Percentiles rank a stretch among this genome's conserved stretches.
phyloP scores from a whole-genome alignment of 2,797 vertebrate genomes.

The Eremophila alpestris region DNA sequence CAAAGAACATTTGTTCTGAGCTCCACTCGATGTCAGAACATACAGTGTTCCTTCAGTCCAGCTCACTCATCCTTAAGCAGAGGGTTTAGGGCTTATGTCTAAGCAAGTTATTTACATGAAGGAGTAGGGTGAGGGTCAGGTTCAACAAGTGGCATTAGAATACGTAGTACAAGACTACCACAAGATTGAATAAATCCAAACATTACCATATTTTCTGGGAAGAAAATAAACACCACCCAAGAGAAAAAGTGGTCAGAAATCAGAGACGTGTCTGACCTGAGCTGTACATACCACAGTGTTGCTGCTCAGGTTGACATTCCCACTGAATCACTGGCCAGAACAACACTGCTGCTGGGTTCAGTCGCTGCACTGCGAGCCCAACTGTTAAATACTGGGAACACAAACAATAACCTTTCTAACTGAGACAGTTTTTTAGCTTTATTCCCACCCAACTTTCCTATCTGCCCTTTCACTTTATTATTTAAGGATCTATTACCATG shows the following conservation, averaged over 20 bases:
- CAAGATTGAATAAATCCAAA: slow-evolving; percentile 22
- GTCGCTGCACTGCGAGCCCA: rapidly evolving
- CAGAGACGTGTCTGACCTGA: slow-evolving; percentile 39
- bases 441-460: slow-evolving; percentile 40
- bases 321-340: neutral
- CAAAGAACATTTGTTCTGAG: neutral
- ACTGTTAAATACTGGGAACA: neutral
- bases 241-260: slow-evolving; percentile 39
- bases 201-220: slow-evolving; percentile 37
- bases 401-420: slow-evolving; percentile 26
- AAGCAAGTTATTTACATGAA: neutral
- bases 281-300: neutral
- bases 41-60: neutral
- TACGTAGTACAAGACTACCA: neutral
- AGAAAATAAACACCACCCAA: slow-evolving; percentile 55
- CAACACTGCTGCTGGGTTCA: neutral
- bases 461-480: slow-evolving; percentile 45
- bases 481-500: slow-evolving; percentile 40
- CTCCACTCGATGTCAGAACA: neutral
- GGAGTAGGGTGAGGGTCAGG: neutral
- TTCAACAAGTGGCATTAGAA: neutral
- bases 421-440: slow-evolving; percentile 7
- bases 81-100: neutral
- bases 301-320: slow-evolving; percentile 9
- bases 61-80: neutral